These are phyloP conservation scores for Acrobasis suavella DNA, from an alignment of 2,888 invertebrate genomes.

Conservation along the genomic window DNA sequence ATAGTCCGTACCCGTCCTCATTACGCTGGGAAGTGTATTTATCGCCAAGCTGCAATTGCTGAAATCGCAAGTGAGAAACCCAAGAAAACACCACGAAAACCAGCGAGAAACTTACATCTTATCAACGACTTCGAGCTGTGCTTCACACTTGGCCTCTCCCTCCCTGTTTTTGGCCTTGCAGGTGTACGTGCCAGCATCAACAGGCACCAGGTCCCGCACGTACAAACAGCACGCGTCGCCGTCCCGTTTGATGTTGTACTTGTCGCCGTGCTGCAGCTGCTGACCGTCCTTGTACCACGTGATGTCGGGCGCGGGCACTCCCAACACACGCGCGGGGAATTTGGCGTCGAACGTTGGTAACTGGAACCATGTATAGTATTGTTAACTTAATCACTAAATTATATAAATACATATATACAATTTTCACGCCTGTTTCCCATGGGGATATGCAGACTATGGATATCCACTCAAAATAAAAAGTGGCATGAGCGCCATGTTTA, in stretches of 20 bases:
- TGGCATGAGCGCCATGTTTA: no score
- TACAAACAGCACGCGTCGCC: constrained; percentile 91
- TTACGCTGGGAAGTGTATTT: no score
- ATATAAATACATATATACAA: no score
- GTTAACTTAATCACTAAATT: no score
- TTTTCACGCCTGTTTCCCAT: no score
- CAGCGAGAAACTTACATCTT: constrained; percentile 85
- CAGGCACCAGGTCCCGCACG: constrained; percentile 85
- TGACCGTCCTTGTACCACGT: constrained; percentile 93
- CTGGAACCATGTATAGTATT: constrained; percentile 59
- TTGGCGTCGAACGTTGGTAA: constrained; percentile 90
- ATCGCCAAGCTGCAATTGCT: no score
- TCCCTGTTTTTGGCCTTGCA: constrained; percentile 91
- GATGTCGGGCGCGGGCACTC: constrained; percentile 92
- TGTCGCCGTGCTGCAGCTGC: constrained; percentile 86
- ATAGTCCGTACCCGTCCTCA: no score
- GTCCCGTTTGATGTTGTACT: constrained; percentile 88
- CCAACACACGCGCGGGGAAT: constrained; percentile 90
- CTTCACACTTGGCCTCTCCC: constrained; percentile 89
- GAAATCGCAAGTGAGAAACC: no score
- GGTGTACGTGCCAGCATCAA: constrained; percentile 88
- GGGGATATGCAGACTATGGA: no score
- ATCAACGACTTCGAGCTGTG: constrained; percentile 89
- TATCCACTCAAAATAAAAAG: no score
- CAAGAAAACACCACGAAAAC: neutral